A percentile compares a stretch with the other conserved stretches of the same genome.
These are phyloP conservation scores for Nymphalis c-album DNA, from an alignment of 2,888 invertebrate genomes.

Conservation along the genomic window DNA sequence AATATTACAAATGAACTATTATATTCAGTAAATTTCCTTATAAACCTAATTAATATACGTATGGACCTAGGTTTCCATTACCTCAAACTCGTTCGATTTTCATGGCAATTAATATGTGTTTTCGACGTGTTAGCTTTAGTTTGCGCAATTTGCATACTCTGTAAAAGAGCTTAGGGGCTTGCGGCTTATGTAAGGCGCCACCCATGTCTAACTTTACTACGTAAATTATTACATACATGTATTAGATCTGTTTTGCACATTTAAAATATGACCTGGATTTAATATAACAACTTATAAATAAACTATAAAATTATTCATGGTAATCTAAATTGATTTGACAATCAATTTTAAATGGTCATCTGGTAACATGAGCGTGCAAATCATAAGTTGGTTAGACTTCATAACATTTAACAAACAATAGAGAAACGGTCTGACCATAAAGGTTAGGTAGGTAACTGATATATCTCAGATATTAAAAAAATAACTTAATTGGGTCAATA, in stretches of 20 bases:
- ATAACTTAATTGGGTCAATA: too few relatives aligned
- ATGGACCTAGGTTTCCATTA: slow-evolving; percentile 42
- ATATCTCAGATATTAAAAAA: too few relatives aligned
- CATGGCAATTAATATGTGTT: slow-evolving; percentile 41
- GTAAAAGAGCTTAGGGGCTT: slow-evolving; percentile 64
- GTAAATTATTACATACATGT: slow-evolving; percentile 61
- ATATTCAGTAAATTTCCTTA: too few relatives aligned
- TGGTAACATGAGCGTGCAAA: too few relatives aligned
- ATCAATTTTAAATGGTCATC: too few relatives aligned
- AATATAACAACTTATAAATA: neutral
- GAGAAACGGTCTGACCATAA: too few relatives aligned
- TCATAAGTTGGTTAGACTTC: too few relatives aligned
- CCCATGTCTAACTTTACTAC: slow-evolving; percentile 47
- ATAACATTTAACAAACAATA: too few relatives aligned
- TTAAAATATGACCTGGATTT: slow-evolving; percentile 11
- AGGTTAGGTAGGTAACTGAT: too few relatives aligned
- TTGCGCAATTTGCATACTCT: slow-evolving; percentile 68
- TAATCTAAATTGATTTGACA: too few relatives aligned
- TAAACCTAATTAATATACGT: slow-evolving; percentile 4
- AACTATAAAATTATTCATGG: too few relatives aligned
- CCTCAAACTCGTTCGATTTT: slow-evolving; percentile 43
- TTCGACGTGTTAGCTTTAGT: slow-evolving; percentile 26
- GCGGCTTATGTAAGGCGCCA: slow-evolving; percentile 66
- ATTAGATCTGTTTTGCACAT: slow-evolving; percentile 43
- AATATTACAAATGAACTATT: too few relatives aligned